A percentile compares a stretch with the other conserved stretches of the same genome.
Evolutionary conservation across 64 coral and sea anemone genomes (phyloP).

Genomic region (Montipora sp.): DNA sequence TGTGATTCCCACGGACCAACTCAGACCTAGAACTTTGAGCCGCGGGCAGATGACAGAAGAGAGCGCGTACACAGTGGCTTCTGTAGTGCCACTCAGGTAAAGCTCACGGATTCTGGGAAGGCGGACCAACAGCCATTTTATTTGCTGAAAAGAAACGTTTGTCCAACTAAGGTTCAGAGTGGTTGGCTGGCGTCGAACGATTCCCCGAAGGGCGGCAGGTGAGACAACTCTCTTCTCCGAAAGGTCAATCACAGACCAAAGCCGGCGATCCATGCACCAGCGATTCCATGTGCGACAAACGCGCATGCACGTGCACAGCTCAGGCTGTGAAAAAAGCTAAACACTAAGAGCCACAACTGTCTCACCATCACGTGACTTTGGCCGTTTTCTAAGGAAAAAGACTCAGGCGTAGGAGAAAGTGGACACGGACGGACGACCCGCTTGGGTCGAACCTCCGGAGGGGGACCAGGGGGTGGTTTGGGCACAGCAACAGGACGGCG

Average conservation of each 20-base stretch:
- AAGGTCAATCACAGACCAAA: constrained; percentile 84
- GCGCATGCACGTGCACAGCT: constrained; percentile 92
- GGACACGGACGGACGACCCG: constrained; percentile 86
- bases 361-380: constrained; percentile 73
- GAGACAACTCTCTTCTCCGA: constrained; percentile 72
- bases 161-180: constrained; percentile 89
- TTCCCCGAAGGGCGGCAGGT: constrained; percentile 69
- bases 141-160: constrained; percentile 91
- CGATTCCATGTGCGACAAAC: constrained; percentile 98
- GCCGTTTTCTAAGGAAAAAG: constrained; percentile 58
- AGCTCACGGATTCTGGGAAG: constrained; percentile 83
- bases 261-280: constrained; percentile 87
- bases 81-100: constrained; percentile 82
- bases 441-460: constrained; percentile 82
- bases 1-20: constrained; percentile 90
- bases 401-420: constrained; percentile 70
- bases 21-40: constrained; percentile 82
- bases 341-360: constrained; percentile 80
- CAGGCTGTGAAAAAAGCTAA: constrained; percentile 70
- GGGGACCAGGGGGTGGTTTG: constrained; percentile 58
- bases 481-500: constrained; percentile 40
- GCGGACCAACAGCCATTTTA: constrained; percentile 86
- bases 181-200: constrained; percentile 90
- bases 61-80: constrained; percentile 86
- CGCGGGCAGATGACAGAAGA: constrained; percentile 81